These are phyloP conservation scores for Drosophila pseudoananassae DNA, from an alignment of 1,140 invertebrate genomes.

Conservation along the genomic window DNA sequence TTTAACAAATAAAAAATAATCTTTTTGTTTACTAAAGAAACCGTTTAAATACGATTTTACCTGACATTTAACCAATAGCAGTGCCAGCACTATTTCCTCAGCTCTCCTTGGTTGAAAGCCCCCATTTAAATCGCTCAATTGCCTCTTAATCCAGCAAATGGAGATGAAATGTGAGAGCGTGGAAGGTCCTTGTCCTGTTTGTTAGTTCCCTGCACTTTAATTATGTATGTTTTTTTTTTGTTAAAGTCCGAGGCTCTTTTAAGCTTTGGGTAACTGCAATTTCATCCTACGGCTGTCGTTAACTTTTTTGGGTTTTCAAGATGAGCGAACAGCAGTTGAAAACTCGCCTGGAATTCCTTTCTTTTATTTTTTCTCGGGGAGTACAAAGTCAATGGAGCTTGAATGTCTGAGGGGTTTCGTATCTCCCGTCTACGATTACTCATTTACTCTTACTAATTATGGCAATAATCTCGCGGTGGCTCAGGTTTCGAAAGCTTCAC, in stretches of 20 bases:
- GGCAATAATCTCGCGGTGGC: conserved; percentile 44
- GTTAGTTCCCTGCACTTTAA: conserved; percentile 37
- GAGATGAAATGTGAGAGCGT: not conserved
- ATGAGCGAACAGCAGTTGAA: conserved; percentile 48
- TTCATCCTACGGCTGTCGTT: conserved; percentile 42
- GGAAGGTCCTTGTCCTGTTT: conserved; percentile 3
- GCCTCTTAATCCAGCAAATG: conserved; percentile 17
- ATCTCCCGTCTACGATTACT: conserved; percentile 21
- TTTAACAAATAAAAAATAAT: too few relatives aligned
- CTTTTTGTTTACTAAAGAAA: too few relatives aligned
- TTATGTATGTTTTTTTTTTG: conserved; percentile 31
- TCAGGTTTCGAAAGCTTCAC: conserved; percentile 55
- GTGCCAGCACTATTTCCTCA: not conserved
- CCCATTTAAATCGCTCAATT: conserved; percentile 19
- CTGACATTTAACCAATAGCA: not conserved
- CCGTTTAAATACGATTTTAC: not conserved
- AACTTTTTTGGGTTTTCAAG: conserved; percentile 57
- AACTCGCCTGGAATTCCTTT: conserved; percentile 23
- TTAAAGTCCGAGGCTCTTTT: conserved; percentile 18
- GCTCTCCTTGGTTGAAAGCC: not conserved
- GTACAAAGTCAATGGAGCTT: conserved; percentile 45
- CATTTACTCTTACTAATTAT: conserved; percentile 51
- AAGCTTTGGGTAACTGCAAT: conserved; percentile 33
- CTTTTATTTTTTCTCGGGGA: not conserved
- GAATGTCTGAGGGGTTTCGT: conserved; percentile 23